phyloP scores from a whole-genome alignment of 2,113 vertebrate genomes.

The Mus musculus region DNA sequence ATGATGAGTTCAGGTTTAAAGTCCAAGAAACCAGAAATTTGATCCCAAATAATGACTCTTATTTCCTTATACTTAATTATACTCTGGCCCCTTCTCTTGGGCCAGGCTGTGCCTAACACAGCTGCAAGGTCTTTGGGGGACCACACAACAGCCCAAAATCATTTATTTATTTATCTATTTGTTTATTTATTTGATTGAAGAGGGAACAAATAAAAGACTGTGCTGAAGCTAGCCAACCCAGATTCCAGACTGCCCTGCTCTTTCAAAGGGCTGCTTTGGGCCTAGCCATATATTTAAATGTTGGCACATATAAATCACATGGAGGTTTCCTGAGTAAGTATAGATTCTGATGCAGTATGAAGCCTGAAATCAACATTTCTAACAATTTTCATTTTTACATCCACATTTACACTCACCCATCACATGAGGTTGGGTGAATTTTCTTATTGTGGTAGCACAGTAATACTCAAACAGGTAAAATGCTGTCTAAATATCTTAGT shows the following conservation, averaged over 20 bases:
- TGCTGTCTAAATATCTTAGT: neutral
- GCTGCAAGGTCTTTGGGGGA: neutral
- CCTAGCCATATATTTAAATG: neutral
- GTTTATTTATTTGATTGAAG: neutral
- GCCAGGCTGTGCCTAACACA: neutral
- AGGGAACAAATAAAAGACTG: neutral
- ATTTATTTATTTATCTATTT: slow-evolving; percentile 13
- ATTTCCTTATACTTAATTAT: neutral
- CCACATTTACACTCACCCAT: neutral
- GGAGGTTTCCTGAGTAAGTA: neutral
- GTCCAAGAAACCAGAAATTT: no score
- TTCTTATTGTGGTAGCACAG: neutral
- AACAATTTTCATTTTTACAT: neutral
- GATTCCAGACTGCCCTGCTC: neutral
- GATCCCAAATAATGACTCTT: neutral
- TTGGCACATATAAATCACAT: neutral
- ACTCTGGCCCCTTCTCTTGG: neutral
- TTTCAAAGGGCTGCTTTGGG: neutral
- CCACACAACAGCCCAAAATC: slow-evolving; percentile 1
- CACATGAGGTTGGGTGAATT: neutral
- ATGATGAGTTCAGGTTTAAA: neutral
- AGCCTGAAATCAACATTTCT: neutral
- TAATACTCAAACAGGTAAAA: neutral
- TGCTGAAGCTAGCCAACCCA: neutral
- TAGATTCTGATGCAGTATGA: neutral